Base-by-base conservation (phyloP, 1,140 invertebrate genomes). In the Musca domestica region DNA sequence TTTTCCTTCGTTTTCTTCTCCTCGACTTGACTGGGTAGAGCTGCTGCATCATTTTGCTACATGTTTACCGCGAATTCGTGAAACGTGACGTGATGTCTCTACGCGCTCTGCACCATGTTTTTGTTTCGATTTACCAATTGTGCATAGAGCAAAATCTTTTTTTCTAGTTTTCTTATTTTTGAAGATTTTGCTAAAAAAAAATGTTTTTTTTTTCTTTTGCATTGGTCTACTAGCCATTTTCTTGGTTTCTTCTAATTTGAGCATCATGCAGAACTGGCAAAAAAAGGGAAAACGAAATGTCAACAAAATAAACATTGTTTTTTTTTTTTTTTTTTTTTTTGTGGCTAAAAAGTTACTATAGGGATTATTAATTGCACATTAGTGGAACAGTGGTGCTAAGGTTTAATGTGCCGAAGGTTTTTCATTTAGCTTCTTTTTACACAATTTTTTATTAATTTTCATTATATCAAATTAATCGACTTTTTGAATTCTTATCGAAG, bases 61-160 rank as follows among this genome's bases (percentile, higher is more conserved):
- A 61, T 61, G 56, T 77, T 71, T 76, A 76, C 76, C 75, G 76
- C 73, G 76, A 77, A 77, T 77, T 77, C 76, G 76, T 77, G 76
- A 77, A 77, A 77, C 76, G 76, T n/a, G n/a, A n/a, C n/a, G n/a
- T 76, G 56, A 61, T 61, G 56, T 12, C 34, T 41, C 27, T 61
- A 61, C 56, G 56, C 56, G 56, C 27, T 34, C 56, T 20, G 34
- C 7, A 61, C 17, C 34, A 34, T 61, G 17, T 30, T 34, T 41
- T 61, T 61, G 27, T 61, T 61, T 61, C 34, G 27, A 41, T 41
- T 41, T 10, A 12, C n/a, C 27, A 61, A 20, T 61, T 61, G 15
- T n/a, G 25, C 23, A 6, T 30, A 58, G 30, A 58, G 27, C 15
- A 14, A 17, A 61, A 41, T 27, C 27, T 34, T 58, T 56, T 56